Conservation (phyloP, 2,888 invertebrate species). For the Andrena chrysosceles region DNA sequence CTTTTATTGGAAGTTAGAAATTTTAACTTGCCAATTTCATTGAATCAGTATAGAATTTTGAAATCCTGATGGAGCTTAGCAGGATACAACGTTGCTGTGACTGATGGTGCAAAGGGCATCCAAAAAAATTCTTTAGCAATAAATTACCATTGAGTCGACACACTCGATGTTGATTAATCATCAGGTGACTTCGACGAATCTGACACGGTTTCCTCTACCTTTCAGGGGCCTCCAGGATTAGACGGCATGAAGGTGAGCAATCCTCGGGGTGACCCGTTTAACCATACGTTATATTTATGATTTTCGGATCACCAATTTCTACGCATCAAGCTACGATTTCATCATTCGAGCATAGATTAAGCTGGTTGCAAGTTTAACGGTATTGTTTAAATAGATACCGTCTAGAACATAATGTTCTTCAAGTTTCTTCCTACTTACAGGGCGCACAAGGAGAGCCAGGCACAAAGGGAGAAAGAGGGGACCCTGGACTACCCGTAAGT, state of each 20-base stretch:
- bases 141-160: constrained; percentile 62
- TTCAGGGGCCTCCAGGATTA: constrained; percentile 96
- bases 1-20: neutral
- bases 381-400: constrained; percentile 17
- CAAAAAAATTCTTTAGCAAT: constrained; percentile 52
- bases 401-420: constrained; percentile 41
- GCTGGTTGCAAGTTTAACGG: constrained; percentile 44
- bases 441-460: constrained; percentile 97
- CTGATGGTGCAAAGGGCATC: constrained; percentile 49
- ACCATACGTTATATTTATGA: constrained; percentile 61
- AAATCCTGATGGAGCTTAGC: constrained; percentile 32
- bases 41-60: neutral
- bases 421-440: constrained; percentile 85
- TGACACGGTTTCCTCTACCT: constrained; percentile 87
- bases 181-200: constrained; percentile 77
- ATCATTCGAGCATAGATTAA: constrained; percentile 53
- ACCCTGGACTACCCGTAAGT: constrained; percentile 97
- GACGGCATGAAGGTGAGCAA: constrained; percentile 97
- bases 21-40: neutral
- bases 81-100: constrained; percentile 44
- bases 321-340: constrained; percentile 29
- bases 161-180: constrained; percentile 66
- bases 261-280: constrained; percentile 70
- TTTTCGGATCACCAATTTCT: constrained; percentile 59
- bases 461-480: constrained; percentile 96